These are phyloP conservation scores for Atherinosoma microstoma DNA, from an alignment of 2,797 vertebrate species.

Conservation along the genomic window DNA sequence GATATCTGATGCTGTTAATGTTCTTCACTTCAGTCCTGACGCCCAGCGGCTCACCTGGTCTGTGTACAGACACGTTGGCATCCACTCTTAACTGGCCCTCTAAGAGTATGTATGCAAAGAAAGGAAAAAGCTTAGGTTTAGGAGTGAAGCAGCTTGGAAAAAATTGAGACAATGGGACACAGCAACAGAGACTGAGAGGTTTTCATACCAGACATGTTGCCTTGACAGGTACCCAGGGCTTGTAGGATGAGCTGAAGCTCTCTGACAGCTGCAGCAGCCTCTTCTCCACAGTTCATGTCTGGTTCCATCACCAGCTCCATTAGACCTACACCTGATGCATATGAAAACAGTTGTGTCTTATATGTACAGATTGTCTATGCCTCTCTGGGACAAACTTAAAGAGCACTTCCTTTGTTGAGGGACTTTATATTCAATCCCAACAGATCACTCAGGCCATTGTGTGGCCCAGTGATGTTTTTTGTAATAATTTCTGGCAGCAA, in stretches of 20 bases:
- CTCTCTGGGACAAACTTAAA: slow-evolving; percentile 19
- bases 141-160: slow-evolving; percentile 3
- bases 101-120: slow-evolving; percentile 55
- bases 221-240: slow-evolving; percentile 94
- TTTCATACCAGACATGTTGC: slow-evolving; percentile 94
- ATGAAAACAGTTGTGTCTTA: slow-evolving; percentile 42
- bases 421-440: background rate
- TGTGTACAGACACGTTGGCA: slow-evolving; percentile 95
- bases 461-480: background rate
- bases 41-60: slow-evolving; percentile 89
- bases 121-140: slow-evolving; percentile 20
- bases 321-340: slow-evolving; percentile 90
- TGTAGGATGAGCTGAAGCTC: slow-evolving; percentile 97
- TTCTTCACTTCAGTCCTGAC: slow-evolving; percentile 97
- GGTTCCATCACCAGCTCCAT: slow-evolving; percentile 99
- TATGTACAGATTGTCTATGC: slow-evolving; percentile 17
- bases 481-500: too few species aligned
- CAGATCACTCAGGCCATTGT: background rate
- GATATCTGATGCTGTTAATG: slow-evolving; percentile 92
- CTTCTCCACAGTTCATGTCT: slow-evolving; percentile 95
- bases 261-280: slow-evolving; percentile 92
- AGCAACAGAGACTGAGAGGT: slow-evolving; percentile 19
- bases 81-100: slow-evolving; percentile 98
- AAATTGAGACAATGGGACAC: background rate
- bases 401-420: slow-evolving; percentile 6